Evolutionary conservation across 2,113 vertebrate species (phyloP).

Genomic region (Tor tambroides): DNA sequence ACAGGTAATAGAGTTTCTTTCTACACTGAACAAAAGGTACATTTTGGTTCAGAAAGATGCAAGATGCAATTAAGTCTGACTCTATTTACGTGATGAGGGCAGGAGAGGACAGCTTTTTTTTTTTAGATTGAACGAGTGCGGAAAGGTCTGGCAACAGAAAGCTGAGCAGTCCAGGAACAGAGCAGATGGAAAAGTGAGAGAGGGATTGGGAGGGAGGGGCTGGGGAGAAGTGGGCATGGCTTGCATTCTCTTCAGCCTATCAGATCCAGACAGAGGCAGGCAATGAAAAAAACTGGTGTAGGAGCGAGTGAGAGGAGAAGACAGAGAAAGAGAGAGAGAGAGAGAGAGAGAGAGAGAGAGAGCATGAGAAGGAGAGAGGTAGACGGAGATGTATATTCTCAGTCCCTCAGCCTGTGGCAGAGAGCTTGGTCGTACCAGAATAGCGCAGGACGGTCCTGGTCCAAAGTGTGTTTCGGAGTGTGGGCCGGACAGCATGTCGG

Average conservation of each 20-base stretch:
- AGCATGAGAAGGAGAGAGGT: constrained; percentile 60
- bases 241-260: constrained; percentile 60
- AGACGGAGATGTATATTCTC: constrained; percentile 68
- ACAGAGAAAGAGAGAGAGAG: constrained; percentile 50
- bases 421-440: constrained; percentile 61
- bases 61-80: background rate
- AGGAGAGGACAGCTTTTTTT: constrained; percentile 1
- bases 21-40: background rate
- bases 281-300: constrained; percentile 40
- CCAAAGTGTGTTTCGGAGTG: constrained; percentile 32
- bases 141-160: constrained; percentile 44
- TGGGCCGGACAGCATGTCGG: constrained; percentile 79
- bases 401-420: constrained; percentile 69
- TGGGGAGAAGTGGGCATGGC: constrained; percentile 13
- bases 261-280: constrained; percentile 55
- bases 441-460: constrained; percentile 47
- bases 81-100: background rate
- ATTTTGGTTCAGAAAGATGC: background rate
- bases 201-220: constrained; percentile 17
- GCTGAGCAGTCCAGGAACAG: constrained; percentile 17
- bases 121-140: background rate
- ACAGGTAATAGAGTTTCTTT: background rate
- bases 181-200: constrained; percentile 52
- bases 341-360: constrained; percentile 53
- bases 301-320: constrained; percentile 45